phyloP scores from a whole-genome alignment of 2,888 invertebrate genomes.

The Nomada ruficornis region DNA sequence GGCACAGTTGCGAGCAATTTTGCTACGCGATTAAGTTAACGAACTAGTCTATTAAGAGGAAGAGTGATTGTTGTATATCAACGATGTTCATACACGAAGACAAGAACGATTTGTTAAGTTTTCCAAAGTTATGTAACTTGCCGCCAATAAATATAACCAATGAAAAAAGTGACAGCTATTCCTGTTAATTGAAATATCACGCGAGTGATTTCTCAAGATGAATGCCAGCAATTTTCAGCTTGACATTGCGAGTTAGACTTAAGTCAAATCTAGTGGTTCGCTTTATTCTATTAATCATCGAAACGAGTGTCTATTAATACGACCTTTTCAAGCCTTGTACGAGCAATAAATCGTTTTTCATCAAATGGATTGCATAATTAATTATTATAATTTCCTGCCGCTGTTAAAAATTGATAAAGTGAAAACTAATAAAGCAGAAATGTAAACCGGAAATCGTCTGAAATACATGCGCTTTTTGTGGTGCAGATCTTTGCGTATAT shows the following conservation, averaged over 20 bases:
- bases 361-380: neutral
- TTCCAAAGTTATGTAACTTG: neutral
- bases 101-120: constrained; percentile 28
- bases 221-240: constrained; percentile 58
- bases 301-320: constrained; percentile 57
- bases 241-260: constrained; percentile 49
- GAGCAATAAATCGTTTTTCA: constrained; percentile 10
- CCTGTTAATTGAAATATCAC: constrained; percentile 51
- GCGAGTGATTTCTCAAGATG: constrained; percentile 37
- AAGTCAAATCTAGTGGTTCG: constrained; percentile 48
- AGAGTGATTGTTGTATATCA: neutral
- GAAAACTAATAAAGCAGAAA: no score
- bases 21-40: constrained; percentile 18
- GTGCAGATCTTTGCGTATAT: no score
- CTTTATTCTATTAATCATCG: constrained; percentile 54
- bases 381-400: neutral
- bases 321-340: constrained; percentile 51
- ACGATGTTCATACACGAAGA: neutral
- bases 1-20: neutral
- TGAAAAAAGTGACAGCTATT: constrained; percentile 30
- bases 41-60: neutral
- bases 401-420: no score
- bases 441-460: no score
- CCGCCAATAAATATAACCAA: neutral
- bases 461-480: no score